phyloP scores from a whole-genome alignment of 37 sponge, comb jelly and placozoan genomes.

The Halisarca cf. caerulea region DNA sequence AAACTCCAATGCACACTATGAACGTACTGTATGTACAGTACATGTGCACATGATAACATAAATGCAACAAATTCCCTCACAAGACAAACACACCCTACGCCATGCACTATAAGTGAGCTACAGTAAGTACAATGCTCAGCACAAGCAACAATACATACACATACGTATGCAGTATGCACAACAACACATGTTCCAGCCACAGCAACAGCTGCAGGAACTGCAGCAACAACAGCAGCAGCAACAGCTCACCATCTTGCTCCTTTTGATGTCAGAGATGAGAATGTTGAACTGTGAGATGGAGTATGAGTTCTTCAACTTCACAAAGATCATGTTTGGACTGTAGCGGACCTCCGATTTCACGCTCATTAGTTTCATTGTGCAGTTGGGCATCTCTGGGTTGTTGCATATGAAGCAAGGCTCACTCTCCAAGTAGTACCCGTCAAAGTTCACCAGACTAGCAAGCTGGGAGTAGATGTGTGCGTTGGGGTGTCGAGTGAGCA shows the following conservation, averaged over 20 bases:
- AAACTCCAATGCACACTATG: no score
- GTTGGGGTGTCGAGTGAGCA: conserved; percentile 77
- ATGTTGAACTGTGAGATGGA: conserved; percentile 67
- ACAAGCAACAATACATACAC: no score
- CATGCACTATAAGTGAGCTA: no score
- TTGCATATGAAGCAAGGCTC: conserved; percentile 94
- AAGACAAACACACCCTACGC: no score
- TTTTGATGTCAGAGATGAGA: conserved; percentile 79
- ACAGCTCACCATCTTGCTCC: conserved; percentile 83
- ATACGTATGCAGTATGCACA: no score
- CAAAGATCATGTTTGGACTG: conserved; percentile 82
- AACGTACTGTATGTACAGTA: no score
- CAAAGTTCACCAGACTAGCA: conserved; percentile 78
- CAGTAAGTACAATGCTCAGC: no score
- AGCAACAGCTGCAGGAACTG: background rate
- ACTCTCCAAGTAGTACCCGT: conserved; percentile 93
- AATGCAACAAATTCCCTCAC: no score
- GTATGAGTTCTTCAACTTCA: conserved; percentile 74
- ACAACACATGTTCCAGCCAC: background rate
- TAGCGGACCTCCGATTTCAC: conserved; percentile 80
- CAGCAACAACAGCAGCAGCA: background rate
- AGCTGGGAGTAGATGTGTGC: conserved; percentile 83
- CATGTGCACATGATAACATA: no score
- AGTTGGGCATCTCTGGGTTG: conserved; percentile 86
- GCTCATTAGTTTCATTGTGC: conserved; percentile 60